Evolutionary conservation across 2,888 invertebrate genomes (phyloP), one percentile per base, ranked within the genome.

Genomic region (Noctua comes): DNA sequence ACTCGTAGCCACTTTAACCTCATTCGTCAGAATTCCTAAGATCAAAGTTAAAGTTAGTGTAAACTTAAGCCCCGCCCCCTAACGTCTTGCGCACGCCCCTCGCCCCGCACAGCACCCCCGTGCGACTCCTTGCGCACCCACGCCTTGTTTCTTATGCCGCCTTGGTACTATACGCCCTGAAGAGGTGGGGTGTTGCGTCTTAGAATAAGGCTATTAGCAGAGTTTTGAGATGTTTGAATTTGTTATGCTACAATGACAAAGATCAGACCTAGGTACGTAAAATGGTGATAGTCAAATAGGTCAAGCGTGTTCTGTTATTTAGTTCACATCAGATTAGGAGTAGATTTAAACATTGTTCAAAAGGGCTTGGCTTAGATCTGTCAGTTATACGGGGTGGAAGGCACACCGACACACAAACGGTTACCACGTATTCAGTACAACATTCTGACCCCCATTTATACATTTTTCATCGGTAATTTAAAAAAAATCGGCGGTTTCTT

Each of bases 11-110:
- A 43, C 62, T 43, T 48, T 57, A 66, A 51, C 72, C 43, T 85
- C 59, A 82, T 86, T 82, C 66, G 82, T 73, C 62, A 70, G 40
- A 82, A 82, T 68, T 70, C 21, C 59, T 77, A 77, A 82, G 82
- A 82, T 68, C 57, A 40, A 84, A 83, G 82, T 82, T 70, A 43
- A 90, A 92, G 86, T 90, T 90, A 78, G 80, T 76, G 68, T 66
- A 83, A 93, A 94, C 94, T 95, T 94, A 92, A 40, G 91, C 94
- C 89, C 90, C 95, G 94, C 95, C 95, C 86, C 78, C 82, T 78
- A 80, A 87, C 91, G 93, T 95, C 95, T 95, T 95, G 89, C 88
- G 87, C 91, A 91, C 91, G 86, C 88, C 90, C 75, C 84, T 73
- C 86, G 77, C 78, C 87, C 88, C 82, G 84, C 83, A 80, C 90